phyloP scores from a whole-genome alignment of 2,888 invertebrate species.

The Acanthopleura granulata region DNA sequence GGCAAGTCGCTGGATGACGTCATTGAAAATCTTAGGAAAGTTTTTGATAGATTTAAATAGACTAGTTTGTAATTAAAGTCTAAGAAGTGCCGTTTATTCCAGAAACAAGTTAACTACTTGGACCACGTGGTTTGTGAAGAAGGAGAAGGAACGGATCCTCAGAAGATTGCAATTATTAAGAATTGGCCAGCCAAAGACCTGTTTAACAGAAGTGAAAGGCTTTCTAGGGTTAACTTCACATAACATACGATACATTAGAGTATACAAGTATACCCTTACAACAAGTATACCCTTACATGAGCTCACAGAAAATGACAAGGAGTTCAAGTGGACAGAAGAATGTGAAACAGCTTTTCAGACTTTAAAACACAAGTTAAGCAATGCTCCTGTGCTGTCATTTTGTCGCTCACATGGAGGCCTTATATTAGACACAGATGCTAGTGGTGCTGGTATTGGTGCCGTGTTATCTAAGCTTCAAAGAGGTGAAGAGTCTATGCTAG shows the following conservation, averaged over 20 bases:
- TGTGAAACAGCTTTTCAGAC: slow-evolving; percentile 26
- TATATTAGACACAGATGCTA: slow-evolving; percentile 27
- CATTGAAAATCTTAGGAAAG: neutral
- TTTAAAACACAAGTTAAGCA: slow-evolving; percentile 22
- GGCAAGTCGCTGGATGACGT: neutral
- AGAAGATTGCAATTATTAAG: neutral
- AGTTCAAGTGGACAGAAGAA: slow-evolving; percentile 32
- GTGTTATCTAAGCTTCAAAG: slow-evolving; percentile 29
- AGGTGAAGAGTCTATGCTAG: slow-evolving; percentile 24
- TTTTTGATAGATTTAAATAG: neutral
- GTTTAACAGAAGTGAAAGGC: neutral
- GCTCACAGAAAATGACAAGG: slow-evolving; percentile 23
- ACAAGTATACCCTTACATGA: neutral
- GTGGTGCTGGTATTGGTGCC: slow-evolving; percentile 17
- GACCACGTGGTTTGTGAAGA: neutral
- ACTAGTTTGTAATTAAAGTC: neutral
- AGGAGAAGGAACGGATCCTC: neutral
- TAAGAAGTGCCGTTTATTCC: slow-evolving; percentile 8
- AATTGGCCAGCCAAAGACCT: neutral
- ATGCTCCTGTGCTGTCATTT: slow-evolving; percentile 28
- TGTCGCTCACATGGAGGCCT: slow-evolving; percentile 14
- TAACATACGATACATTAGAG: neutral
- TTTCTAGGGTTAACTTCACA: slow-evolving; percentile 4
- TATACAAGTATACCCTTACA: slow-evolving; percentile 73
- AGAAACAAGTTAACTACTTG: slow-evolving; percentile 4